Conservation (phyloP, 2,113 vertebrate genomes). For the Hippotragus niger region DNA sequence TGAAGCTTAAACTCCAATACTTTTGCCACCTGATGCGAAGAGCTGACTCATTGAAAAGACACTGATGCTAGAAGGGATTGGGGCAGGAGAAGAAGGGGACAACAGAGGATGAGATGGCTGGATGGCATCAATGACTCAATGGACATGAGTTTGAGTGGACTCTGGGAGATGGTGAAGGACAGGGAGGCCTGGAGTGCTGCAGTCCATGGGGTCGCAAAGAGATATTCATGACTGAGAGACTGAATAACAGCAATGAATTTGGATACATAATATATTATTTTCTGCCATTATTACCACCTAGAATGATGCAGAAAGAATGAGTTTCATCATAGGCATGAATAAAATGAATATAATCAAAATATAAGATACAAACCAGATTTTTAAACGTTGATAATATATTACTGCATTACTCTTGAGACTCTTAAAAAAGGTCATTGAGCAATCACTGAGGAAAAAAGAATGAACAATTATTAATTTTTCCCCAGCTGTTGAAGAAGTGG, state of each 20-base stretch:
- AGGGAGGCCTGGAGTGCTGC: background rate
- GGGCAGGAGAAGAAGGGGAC: no score
- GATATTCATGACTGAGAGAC: background rate
- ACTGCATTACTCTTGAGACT: conserved; percentile 30
- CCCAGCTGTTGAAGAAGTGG: background rate
- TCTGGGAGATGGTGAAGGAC: background rate
- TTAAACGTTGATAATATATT: conserved; percentile 15
- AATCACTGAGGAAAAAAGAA: background rate
- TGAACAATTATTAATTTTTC: background rate
- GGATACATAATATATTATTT: background rate
- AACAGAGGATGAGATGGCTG: background rate
- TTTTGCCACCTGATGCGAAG: no score
- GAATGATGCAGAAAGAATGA: background rate
- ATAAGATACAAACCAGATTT: conserved; percentile 1
- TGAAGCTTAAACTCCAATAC: no score
- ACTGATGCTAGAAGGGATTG: no score
- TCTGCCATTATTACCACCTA: background rate
- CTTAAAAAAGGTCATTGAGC: conserved; percentile 4
- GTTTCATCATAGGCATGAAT: background rate
- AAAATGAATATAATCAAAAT: conserved; percentile 41
- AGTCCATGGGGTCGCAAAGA: background rate
- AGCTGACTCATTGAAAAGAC: no score
- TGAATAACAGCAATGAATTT: background rate
- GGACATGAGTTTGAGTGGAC: background rate
- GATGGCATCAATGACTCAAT: background rate